Percentiles rank a stretch among this genome's conserved stretches.
Conservation (phyloP, 2,888 invertebrate species). For the Ditula angustiorana region DNA sequence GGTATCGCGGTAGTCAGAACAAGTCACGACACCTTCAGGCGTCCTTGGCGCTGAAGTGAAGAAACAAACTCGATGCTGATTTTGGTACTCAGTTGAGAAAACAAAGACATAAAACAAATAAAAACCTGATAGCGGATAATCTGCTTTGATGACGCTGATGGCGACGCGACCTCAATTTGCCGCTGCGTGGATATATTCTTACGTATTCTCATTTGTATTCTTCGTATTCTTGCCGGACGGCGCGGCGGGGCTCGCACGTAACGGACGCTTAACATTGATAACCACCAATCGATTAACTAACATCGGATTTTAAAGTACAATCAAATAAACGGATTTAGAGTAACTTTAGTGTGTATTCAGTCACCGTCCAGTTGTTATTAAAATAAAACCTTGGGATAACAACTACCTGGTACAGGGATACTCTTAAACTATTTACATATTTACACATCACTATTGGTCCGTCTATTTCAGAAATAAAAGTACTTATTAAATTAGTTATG, state of each 20-base stretch:
- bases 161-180: background rate
- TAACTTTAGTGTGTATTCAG: constrained; percentile 4
- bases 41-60: too few species aligned
- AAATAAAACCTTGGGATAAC: constrained; percentile 48
- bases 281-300: background rate
- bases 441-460: constrained; percentile 83
- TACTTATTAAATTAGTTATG: constrained; percentile 41
- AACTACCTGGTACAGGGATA: constrained; percentile 69
- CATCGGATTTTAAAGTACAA: background rate
- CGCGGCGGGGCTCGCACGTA: background rate
- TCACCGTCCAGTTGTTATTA: constrained; percentile 11
- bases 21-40: too few species aligned
- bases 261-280: background rate
- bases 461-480: constrained; percentile 72
- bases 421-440: constrained; percentile 78
- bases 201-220: too few species aligned
- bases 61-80: background rate
- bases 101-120: background rate
- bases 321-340: background rate
- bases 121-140: constrained; percentile 3
- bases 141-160: background rate
- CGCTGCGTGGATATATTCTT: background rate
- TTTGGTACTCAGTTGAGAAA: background rate
- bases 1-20: too few species aligned
- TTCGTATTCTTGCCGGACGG: too few species aligned